Evolutionary conservation across 2,888 invertebrate species (phyloP), one percentile per base, ranked within the genome.

Genomic region (Pammene fasciana): DNA sequence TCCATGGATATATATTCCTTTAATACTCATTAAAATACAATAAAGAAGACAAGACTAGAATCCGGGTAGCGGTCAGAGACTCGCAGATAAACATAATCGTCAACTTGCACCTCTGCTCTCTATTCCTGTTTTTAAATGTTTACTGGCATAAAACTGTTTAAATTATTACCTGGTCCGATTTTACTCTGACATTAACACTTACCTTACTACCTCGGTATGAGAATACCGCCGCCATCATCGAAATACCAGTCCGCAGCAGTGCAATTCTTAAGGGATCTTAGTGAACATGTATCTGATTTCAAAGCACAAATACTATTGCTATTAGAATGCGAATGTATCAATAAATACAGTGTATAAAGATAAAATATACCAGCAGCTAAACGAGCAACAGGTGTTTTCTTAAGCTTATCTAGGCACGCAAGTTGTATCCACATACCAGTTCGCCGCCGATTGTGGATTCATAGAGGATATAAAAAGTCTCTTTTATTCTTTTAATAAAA

Each of bases 401-500:
- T 78, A 80, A 79, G 82, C 81, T 83, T 82, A 86, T 83, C 84
- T 83, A 84, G 83, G 81, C 78, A 43, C 18, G 41, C 18, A 6
- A 78, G 78, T 73, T 79, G 75, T 68, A 80, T 86, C 83, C 81
- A 82, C 82, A 82, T 84, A 80, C 74, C 72, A 26, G 26, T 72
- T 73, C 14, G 75, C 79, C 79, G 76, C 81, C 79, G 79, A 82
- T 83, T 81, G 81, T 78, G 76, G 72, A 76, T 71, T 78, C 76
- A 76, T 79, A 84, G 83, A 85, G 82, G 80, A 26, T 26, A 26
- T 26, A 26, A 26, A 26, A 26, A 26, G 26, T 26, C 1, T 26
- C 26, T 26, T 26, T 26, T 26, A 26, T 26, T 1, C 26, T 26
- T 26, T 26, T 26, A 26, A 1, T 26, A 26, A 26, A 26, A 26